Conservation (phyloP, 1,140 invertebrate species). For the Drosophila sulfurigaster region DNA sequence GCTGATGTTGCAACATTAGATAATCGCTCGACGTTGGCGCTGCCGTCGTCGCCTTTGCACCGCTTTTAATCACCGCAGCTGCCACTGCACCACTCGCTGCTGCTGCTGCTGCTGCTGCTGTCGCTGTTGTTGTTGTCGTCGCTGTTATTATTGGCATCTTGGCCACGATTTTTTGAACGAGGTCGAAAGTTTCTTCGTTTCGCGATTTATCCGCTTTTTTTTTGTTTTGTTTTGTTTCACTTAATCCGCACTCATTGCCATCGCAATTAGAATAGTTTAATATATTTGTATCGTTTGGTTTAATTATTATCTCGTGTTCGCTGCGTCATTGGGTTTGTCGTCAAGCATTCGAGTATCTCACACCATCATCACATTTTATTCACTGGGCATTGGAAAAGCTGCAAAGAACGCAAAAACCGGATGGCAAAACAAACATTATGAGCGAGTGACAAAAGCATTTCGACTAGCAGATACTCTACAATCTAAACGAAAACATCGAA, state of each 20-base stretch:
- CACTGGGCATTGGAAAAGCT: conserved; percentile 32
- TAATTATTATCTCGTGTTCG: conserved; percentile 44
- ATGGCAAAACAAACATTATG: conserved; percentile 1
- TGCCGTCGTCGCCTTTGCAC: conserved; percentile 50
- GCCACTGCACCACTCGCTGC: conserved; percentile 6
- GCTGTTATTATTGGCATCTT: conserved; percentile 52
- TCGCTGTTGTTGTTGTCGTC: conserved; percentile 24
- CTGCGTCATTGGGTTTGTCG: conserved; percentile 31
- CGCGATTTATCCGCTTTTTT: neutral
- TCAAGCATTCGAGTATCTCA: conserved; percentile 16
- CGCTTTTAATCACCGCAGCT: conserved; percentile 29
- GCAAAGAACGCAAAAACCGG: conserved; percentile 25
- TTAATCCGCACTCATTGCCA: conserved; percentile 35
- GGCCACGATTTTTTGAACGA: conserved; percentile 25
- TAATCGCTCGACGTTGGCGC: conserved; percentile 64
- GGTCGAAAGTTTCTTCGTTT: conserved; percentile 32
- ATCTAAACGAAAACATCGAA: neutral
- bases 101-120: neutral
- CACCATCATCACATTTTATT: conserved; percentile 20
- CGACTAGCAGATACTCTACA: conserved; percentile 2
- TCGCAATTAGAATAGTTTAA: conserved; percentile 22
- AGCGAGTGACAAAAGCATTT: neutral
- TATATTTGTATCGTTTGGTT: conserved; percentile 24
- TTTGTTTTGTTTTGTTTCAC: no score
- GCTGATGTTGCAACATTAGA: conserved; percentile 60